Conservation (phyloP, 2,888 invertebrate genomes). For the Parelbella ahira region DNA sequence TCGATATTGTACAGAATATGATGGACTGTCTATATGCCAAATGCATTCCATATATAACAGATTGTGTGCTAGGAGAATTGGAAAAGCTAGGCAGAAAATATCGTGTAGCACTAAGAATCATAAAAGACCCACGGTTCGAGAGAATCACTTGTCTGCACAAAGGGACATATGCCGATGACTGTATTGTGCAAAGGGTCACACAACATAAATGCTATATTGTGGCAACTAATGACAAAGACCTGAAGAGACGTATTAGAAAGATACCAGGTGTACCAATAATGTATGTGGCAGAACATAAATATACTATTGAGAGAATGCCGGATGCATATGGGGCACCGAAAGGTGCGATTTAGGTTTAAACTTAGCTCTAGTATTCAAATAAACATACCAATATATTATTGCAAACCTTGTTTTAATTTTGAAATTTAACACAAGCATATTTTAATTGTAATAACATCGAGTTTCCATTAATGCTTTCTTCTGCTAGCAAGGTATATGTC, state of each 20-base stretch:
- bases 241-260: slow-evolving; percentile 96
- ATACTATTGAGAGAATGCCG: slow-evolving; percentile 98
- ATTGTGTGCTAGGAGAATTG: slow-evolving; percentile 98
- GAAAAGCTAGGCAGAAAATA: slow-evolving; percentile 98
- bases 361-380: not conserved
- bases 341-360: slow-evolving; percentile 61
- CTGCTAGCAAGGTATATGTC: no score
- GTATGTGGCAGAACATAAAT: slow-evolving; percentile 96
- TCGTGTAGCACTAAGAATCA: slow-evolving; percentile 95
- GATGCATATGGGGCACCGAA: slow-evolving; percentile 98
- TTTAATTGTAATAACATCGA: no score
- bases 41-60: slow-evolving; percentile 98
- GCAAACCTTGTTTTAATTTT: no score
- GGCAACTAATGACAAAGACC: slow-evolving; percentile 98
- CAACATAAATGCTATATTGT: slow-evolving; percentile 99
- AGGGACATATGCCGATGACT: slow-evolving; percentile 99
- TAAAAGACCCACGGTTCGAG: slow-evolving; percentile 96
- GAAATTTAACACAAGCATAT: no score
- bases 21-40: slow-evolving; percentile 99
- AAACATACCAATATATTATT: no score
- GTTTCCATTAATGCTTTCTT: no score
- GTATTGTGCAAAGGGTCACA: slow-evolving; percentile 95
- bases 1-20: slow-evolving; percentile 98
- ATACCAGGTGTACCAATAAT: slow-evolving; percentile 99
- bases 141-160: slow-evolving; percentile 96